Percentiles rank a stretch among this genome's conserved stretches.
phyloP scores from a whole-genome alignment of 2,113 vertebrate species.

The Fregetta grallaria region DNA sequence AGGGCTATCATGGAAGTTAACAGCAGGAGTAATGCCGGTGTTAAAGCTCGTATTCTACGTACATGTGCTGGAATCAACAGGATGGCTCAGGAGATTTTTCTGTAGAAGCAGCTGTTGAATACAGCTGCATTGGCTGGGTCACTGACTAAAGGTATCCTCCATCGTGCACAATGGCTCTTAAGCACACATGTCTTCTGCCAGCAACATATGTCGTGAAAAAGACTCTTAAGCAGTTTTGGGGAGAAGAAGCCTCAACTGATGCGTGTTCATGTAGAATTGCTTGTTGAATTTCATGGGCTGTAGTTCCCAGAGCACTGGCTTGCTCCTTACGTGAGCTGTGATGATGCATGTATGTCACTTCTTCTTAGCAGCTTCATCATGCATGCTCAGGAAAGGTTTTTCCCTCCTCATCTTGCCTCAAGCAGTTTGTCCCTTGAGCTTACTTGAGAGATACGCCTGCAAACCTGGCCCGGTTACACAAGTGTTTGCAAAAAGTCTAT shows the following conservation, averaged over 20 bases:
- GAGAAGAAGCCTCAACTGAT: neutral
- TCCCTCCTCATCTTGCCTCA: neutral
- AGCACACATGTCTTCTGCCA: neutral
- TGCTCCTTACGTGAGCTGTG: neutral
- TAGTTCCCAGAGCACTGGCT: neutral
- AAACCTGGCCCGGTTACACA: neutral
- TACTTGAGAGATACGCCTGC: neutral
- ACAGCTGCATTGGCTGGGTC: neutral
- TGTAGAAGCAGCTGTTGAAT: neutral
- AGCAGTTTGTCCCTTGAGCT: neutral
- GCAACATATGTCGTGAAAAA: neutral
- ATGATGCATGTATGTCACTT: neutral
- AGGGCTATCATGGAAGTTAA: neutral
- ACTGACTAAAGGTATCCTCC: neutral
- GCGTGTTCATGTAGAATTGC: neutral
- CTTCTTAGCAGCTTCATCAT: neutral
- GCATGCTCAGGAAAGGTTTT: neutral
- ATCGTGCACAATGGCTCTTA: fast-evolving
- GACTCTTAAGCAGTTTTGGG: neutral
- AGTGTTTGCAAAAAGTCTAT: neutral
- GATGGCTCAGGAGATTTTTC: neutral
- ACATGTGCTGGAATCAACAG: neutral
- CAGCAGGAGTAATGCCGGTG: neutral
- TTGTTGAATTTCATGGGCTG: neutral
- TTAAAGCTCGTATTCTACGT: neutral